These are phyloP conservation scores for Hylaeus anthracinus DNA, from an alignment of 1,140 invertebrate genomes.

Conservation along the genomic window DNA sequence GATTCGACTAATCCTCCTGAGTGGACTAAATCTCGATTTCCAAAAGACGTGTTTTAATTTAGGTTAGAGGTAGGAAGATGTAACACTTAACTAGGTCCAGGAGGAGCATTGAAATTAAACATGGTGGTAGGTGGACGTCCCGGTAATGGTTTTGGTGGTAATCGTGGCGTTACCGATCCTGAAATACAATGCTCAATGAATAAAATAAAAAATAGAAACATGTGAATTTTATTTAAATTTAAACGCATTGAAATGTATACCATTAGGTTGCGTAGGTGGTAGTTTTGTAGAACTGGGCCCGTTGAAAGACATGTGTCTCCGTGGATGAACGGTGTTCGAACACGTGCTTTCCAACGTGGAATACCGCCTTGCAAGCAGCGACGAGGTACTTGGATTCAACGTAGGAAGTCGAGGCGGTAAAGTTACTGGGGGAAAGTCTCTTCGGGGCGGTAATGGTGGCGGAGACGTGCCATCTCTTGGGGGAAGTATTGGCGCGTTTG, in stretches of 20 bases:
- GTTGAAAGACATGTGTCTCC: slow-evolving; percentile 79
- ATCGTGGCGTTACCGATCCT: slow-evolving; percentile 78
- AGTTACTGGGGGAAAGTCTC: slow-evolving; percentile 76
- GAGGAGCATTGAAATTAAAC: slow-evolving; percentile 79
- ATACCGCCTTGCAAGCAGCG: slow-evolving; percentile 77
- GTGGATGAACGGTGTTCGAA: slow-evolving; percentile 67
- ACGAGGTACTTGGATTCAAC: slow-evolving; percentile 72
- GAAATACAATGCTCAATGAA: slow-evolving; percentile 20
- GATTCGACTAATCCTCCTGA: slow-evolving; percentile 47
- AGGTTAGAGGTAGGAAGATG: slow-evolving; percentile 53
- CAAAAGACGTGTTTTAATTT: slow-evolving; percentile 47
- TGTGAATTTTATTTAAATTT: not conserved
- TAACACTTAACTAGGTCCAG: slow-evolving; percentile 76
- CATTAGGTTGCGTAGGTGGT: slow-evolving; percentile 77
- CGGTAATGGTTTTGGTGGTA: slow-evolving; percentile 79
- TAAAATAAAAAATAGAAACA: not conserved
- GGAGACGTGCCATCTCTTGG: slow-evolving; percentile 83
- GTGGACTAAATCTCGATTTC: slow-evolving; percentile 60
- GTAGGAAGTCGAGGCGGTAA: slow-evolving; percentile 79
- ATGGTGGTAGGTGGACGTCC: slow-evolving; percentile 78
- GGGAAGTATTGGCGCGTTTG: slow-evolving; percentile 83
- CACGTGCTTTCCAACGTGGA: slow-evolving; percentile 76
- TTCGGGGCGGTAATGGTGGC: slow-evolving; percentile 84
- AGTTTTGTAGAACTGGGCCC: slow-evolving; percentile 78
- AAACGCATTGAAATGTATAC: slow-evolving; percentile 52